A percentile compares a stretch with the other conserved stretches of the same genome.
These are phyloP conservation scores for Barbus barbus DNA, from an alignment of 2,113 vertebrate genomes.

Conservation along the genomic window DNA sequence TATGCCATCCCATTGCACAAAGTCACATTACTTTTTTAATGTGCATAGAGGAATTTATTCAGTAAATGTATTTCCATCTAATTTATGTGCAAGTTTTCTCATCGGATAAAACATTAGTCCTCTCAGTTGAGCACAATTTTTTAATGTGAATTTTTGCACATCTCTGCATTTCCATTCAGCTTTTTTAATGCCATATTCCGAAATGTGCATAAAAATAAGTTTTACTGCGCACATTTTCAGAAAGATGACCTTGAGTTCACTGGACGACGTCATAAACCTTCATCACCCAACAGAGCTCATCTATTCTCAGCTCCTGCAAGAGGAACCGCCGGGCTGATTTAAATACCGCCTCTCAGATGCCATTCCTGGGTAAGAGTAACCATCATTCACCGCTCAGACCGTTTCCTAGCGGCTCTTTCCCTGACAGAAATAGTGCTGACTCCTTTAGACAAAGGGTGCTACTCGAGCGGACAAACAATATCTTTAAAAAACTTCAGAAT, in stretches of 20 bases:
- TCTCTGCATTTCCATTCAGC: no score
- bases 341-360: conserved; percentile 51
- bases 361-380: neutral
- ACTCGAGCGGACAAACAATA: conserved; percentile 6
- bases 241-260: neutral
- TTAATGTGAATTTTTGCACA: no score
- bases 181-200: no score
- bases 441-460: neutral
- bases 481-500: neutral
- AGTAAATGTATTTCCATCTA: neutral
- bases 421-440: conserved; percentile 34
- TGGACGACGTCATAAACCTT: conserved; percentile 1
- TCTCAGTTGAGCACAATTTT: no score
- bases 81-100: neutral
- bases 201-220: neutral
- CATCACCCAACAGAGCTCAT: conserved; percentile 44
- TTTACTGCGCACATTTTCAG: neutral
- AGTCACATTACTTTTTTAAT: neutral
- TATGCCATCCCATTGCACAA: neutral
- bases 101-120: no score
- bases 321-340: conserved; percentile 55
- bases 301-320: conserved; percentile 59
- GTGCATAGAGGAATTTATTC: neutral
- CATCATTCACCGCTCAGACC: conserved; percentile 13
- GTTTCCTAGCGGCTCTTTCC: conserved; percentile 21